Base-by-base conservation (phyloP, 1,140 invertebrate genomes). In the Glossosoma conforme region DNA sequence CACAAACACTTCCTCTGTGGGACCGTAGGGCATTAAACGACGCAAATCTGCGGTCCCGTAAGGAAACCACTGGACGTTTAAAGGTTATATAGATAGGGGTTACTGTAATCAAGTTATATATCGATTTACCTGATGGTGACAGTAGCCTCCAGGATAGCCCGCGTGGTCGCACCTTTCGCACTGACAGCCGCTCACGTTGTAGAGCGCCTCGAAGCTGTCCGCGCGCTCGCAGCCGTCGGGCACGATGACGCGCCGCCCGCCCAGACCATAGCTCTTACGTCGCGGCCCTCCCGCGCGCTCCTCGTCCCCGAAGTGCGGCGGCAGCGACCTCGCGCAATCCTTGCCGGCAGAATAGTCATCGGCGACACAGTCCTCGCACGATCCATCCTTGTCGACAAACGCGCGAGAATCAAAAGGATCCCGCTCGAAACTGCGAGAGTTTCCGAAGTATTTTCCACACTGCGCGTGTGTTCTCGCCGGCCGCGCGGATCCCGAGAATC, bases 91-190 rank as follows among this genome's bases (percentile, higher is more conserved):
- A n/a, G n/a, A n/a, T n/a, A n/a, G n/a, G n/a, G n/a, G n/a, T n/a
- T n/a, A n/a, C n/a, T n/a, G n/a, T n/a, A n/a, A n/a, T n/a, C n/a
- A n/a, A n/a, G n/a, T n/a, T n/a, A n/a, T n/a, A n/a, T n/a, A n/a
- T n/a, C n/a, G 14, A 25, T 35, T 49, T 37, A 57, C 55, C 50
- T 57, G 55, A 32, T 51, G 50, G 46, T 57, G 55, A 38, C 55
- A 57, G 24, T 53, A 57, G 38, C 55, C 55, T 20, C 55, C 55
- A 20, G 55, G 55, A 44, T 45, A 57, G 11, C 55, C 55, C 0
- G 55, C 55, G 22, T 57, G 50, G 22, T 57, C 55, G 20, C 55
- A 57, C 21, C 55, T 41, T 14, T 57, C 55, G 18, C 55, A 57
- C 24, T 57, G 55, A 32, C 55, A 57, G 13, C 55, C 55, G 24